Percentiles rank a stretch among this genome's conserved stretches.
Evolutionary conservation across 1,140 invertebrate genomes (phyloP).

Genomic region (Drosophila grimshawi): DNA sequence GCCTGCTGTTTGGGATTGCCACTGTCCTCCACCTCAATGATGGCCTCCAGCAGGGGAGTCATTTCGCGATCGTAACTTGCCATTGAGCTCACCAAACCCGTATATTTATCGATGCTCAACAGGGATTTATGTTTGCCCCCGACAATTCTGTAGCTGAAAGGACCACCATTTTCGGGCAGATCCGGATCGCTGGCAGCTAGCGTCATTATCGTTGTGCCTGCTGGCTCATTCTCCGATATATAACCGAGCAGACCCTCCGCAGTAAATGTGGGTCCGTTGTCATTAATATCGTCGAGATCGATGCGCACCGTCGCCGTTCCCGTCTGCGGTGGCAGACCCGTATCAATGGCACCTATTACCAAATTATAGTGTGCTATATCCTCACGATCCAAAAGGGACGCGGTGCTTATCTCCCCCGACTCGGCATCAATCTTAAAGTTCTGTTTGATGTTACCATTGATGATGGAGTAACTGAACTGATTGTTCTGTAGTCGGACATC

Average conservation of each 20-base stretch:
- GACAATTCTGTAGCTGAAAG: conserved; percentile 93
- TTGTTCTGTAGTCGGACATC: conserved; percentile 96
- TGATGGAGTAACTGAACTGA: conserved; percentile 96
- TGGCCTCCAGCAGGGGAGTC: conserved; percentile 89
- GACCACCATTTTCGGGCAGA: conserved; percentile 95
- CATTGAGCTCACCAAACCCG: conserved; percentile 92
- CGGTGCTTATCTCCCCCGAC: conserved; percentile 92
- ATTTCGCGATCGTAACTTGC: conserved; percentile 92
- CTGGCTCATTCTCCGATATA: conserved; percentile 94
- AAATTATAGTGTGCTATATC: conserved; percentile 90
- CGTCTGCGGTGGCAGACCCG: conserved; percentile 93
- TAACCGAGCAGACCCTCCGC: conserved; percentile 89
- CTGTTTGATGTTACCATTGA: conserved; percentile 92
- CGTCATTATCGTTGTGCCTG: conserved; percentile 93
- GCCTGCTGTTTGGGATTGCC: conserved; percentile 93
- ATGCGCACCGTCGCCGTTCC: conserved; percentile 92
- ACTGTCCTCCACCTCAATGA: conserved; percentile 95
- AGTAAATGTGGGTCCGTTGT: conserved; percentile 95
- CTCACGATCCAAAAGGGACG: conserved; percentile 92
- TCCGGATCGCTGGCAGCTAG: conserved; percentile 95
- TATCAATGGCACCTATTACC: conserved; percentile 95
- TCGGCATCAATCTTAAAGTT: conserved; percentile 95
- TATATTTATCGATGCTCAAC: conserved; percentile 87
- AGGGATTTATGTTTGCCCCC: conserved; percentile 90
- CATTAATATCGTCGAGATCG: conserved; percentile 93